A percentile compares a stretch with the other conserved stretches of the same genome.
Evolutionary conservation across 1,140 invertebrate species (phyloP).

Genomic region (Drosophila orosa): DNA sequence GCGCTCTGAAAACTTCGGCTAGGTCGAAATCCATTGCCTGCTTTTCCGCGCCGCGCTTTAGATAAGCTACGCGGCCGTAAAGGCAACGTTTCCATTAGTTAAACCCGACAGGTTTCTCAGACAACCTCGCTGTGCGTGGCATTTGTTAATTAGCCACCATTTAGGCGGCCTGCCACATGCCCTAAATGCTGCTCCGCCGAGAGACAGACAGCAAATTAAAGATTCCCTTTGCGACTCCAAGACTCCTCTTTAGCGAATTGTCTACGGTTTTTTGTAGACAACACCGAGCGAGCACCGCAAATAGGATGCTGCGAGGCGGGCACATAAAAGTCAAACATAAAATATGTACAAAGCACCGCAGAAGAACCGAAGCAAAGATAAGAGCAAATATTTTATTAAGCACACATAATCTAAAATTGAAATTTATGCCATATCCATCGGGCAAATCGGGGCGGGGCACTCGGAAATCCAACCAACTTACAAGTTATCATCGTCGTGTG

Average conservation of each 20-base stretch:
- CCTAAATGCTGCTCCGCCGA: constrained; percentile 32
- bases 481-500: constrained; percentile 63
- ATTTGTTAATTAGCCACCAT: constrained; percentile 71
- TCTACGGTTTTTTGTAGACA: constrained; percentile 4
- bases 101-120: constrained; percentile 34
- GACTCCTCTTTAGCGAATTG: background rate
- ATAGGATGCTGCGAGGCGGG: constrained; percentile 14
- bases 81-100: constrained; percentile 27
- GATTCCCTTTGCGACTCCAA: constrained; percentile 20
- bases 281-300: constrained; percentile 17
- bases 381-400: constrained; percentile 76
- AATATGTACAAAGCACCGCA: constrained; percentile 21
- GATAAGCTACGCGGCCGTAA: constrained; percentile 19
- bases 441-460: constrained; percentile 12
- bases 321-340: constrained; percentile 52
- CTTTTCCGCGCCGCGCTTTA: constrained; percentile 50
- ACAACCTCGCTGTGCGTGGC: constrained; percentile 53
- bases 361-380: constrained; percentile 33
- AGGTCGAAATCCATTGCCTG: constrained; percentile 49
- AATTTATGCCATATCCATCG: constrained; percentile 68
- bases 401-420: constrained; percentile 78
- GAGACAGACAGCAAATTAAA: constrained; percentile 16
- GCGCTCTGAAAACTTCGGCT: constrained; percentile 2
- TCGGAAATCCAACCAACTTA: constrained; percentile 55
- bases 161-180: constrained; percentile 42